phyloP scores from a whole-genome alignment of 2,113 vertebrate genomes.

The Ascaphus truei region DNA sequence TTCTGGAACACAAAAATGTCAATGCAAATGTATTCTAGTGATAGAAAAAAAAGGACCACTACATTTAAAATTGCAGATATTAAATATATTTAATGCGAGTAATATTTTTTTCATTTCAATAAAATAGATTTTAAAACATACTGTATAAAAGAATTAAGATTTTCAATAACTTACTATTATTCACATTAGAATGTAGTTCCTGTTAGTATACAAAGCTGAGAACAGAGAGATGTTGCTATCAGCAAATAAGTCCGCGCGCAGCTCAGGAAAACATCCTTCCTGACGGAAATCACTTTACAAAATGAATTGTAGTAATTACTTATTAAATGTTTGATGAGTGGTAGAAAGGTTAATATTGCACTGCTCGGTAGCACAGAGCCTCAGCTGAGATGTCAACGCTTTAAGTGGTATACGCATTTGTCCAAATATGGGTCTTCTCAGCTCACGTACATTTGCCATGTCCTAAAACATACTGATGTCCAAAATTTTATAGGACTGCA shows the following conservation, averaged over 20 bases:
- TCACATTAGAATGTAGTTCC: conserved; percentile 65
- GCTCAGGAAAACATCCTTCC: background rate
- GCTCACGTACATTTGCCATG: conserved; percentile 9
- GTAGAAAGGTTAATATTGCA: conserved; percentile 5
- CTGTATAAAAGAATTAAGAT: conserved; percentile 69
- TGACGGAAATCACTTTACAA: background rate
- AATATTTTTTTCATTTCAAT: conserved; percentile 67
- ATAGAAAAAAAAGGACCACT: background rate
- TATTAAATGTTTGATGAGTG: background rate
- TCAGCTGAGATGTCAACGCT: background rate
- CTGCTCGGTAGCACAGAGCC: background rate
- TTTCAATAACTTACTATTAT: conserved; percentile 79
- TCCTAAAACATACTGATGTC: conserved; percentile 1
- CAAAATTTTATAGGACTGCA: background rate
- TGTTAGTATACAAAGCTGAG: conserved; percentile 45
- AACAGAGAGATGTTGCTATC: background rate
- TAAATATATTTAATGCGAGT: conserved; percentile 40
- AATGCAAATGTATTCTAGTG: too few relatives aligned
- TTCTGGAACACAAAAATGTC: too few relatives aligned
- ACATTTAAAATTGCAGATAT: conserved; percentile 20
- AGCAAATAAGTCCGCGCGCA: background rate
- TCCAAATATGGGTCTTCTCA: background rate
- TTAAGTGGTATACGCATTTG: too few relatives aligned
- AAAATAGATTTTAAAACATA: conserved; percentile 73
- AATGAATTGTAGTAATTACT: background rate